Evolutionary conservation across 2,113 vertebrate species (phyloP).

Genomic region (Uria lomvia): DNA sequence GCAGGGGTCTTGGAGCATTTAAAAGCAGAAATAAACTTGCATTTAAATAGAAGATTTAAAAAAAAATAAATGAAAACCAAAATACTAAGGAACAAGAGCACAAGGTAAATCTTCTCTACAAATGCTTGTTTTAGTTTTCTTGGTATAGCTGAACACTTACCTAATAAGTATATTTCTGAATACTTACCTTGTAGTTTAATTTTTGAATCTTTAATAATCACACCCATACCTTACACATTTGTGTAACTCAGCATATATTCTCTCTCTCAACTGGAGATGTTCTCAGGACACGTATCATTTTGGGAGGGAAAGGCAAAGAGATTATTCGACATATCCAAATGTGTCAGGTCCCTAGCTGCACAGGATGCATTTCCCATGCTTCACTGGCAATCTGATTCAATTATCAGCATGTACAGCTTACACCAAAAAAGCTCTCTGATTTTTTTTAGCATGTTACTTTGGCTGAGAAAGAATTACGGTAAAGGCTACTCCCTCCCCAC

Average conservation of each 20-base stretch:
- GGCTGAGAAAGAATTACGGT: neutral
- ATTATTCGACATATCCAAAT: neutral
- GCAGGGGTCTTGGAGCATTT: neutral
- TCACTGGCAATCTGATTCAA: neutral
- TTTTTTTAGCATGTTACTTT: neutral
- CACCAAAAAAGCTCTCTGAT: neutral
- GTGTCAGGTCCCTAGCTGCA: neutral
- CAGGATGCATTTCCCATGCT: neutral
- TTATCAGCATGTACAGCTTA: neutral
- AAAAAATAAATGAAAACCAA: neutral
- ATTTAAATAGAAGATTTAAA: neutral
- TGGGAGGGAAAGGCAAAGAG: neutral
- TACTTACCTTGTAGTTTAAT: neutral
- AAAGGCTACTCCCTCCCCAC: neutral
- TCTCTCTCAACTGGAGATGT: neutral
- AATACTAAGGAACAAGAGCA: neutral
- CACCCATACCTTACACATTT: neutral
- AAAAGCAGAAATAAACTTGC: neutral
- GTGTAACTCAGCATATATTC: neutral
- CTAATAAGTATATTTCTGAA: neutral
- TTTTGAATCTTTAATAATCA: neutral
- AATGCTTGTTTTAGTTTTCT: neutral
- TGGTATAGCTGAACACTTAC: neutral
- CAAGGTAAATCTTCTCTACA: neutral
- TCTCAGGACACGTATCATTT: neutral